Conservation (phyloP, 2,888 invertebrate genomes). For the Cheilosia variabilis region DNA sequence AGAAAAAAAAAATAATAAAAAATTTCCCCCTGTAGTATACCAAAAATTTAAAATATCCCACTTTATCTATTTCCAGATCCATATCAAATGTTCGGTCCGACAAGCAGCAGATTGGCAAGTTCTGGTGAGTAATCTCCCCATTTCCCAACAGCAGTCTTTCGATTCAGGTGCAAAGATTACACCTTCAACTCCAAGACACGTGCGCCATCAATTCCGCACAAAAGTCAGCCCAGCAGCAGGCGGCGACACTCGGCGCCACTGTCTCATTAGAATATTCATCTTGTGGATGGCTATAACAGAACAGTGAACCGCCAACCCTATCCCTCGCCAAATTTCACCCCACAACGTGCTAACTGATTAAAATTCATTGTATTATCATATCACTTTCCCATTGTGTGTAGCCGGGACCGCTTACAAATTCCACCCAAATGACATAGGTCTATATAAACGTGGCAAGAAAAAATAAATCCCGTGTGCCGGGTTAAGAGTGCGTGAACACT, state of each 20-base stretch:
- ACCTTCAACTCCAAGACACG: conserved; percentile 71
- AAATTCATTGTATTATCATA: conserved; percentile 74
- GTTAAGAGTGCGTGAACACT: conserved; percentile 78
- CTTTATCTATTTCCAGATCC: conserved; percentile 90
- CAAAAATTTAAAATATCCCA: neutral
- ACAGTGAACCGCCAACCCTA: conserved; percentile 17
- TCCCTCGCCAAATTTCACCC: conserved; percentile 23
- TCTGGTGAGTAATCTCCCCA: conserved; percentile 88
- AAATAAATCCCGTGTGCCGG: conserved; percentile 57
- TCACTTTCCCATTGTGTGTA: conserved; percentile 70
- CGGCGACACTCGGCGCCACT: neutral
- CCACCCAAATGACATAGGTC: conserved; percentile 30
- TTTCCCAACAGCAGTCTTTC: conserved; percentile 56
- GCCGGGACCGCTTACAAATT: conserved; percentile 69
- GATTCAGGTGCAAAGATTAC: conserved; percentile 82
- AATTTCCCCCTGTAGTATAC: neutral
- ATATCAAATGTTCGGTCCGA: conserved; percentile 98
- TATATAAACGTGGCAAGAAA: neutral
- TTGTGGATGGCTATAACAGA: conserved; percentile 36
- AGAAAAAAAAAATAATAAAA: too few relatives aligned
- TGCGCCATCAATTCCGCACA: conserved; percentile 56
- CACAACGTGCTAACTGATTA: conserved; percentile 55
- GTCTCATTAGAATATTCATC: conserved; percentile 52
- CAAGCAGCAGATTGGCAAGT: conserved; percentile 97
- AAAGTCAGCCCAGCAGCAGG: conserved; percentile 67